A percentile compares a stretch with the other conserved stretches of the same genome.
phyloP scores from a whole-genome alignment of 2,888 invertebrate species.

The Palloptera scutellata region DNA sequence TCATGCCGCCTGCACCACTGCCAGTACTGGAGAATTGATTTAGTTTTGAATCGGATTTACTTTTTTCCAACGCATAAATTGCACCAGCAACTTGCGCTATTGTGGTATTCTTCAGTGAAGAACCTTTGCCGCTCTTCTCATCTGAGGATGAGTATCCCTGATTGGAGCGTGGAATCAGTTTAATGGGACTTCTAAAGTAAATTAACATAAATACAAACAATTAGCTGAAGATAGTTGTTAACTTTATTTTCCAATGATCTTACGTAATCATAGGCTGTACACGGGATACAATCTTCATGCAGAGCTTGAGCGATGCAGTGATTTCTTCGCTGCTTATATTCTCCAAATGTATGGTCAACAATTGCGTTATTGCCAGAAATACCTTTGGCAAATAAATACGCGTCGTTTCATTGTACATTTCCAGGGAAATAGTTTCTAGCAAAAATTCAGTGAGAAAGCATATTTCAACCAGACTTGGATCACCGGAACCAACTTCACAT shows the following conservation, averaged over 20 bases:
- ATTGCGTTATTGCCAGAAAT: conserved; percentile 72
- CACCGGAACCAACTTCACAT: conserved; percentile 69
- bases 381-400: conserved; percentile 81
- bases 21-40: conserved; percentile 59
- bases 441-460: conserved; percentile 78
- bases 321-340: conserved; percentile 67
- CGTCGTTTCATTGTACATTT: conserved; percentile 79
- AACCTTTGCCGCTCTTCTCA: conserved; percentile 36
- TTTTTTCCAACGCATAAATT: conserved; percentile 67
- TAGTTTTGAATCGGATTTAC: conserved; percentile 73
- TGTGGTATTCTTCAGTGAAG: conserved; percentile 33
- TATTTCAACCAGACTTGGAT: conserved; percentile 73
- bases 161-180: conserved; percentile 45
- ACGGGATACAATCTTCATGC: conserved; percentile 77
- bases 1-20: conserved; percentile 38
- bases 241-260: not conserved
- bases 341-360: conserved; percentile 69
- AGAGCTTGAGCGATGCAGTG: conserved; percentile 72
- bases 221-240: not conserved
- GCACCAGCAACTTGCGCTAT: conserved; percentile 40
- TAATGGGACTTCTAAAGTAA: conserved; percentile 60
- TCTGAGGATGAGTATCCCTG: conserved; percentile 39
- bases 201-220: not conserved
- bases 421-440: conserved; percentile 77
- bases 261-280: conserved; percentile 73